Evolutionary conservation across 2,888 invertebrate genomes (phyloP), one percentile per base, ranked within the genome.

Genomic region (Orgyia antiqua): DNA sequence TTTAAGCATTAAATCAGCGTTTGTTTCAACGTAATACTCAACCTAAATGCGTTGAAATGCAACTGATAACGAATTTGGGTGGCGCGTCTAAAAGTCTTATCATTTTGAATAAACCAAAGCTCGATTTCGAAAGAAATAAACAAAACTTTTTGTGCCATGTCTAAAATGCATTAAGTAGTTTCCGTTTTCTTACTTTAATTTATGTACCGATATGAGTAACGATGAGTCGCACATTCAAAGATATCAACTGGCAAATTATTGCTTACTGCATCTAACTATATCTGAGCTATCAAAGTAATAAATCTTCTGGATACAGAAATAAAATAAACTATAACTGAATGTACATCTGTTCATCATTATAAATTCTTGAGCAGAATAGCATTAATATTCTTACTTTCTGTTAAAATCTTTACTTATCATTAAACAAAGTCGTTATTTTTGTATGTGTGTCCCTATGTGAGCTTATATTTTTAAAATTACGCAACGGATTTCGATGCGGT

Each of bases 1-100:
- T 68, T 73, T 68, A 61, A 72, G 77, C 64, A 70, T 70, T 72
- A 72, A 72, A 75, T 73, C 71, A 64, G 69, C 60, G 58, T 69
- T 68, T 66, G 66, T 71, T 70, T 68, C 53, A 70, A 72, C 64
- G 67, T 67, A 71, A 63, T 67, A 49, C 63, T 42, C 57, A 43
- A 54, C 57, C 69, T 75, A 73, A 78, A 80, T 79, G 78, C 67
- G 61, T 71, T 55, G 61, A 69, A 61, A 50, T 50, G 54, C 51
- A 55, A 59, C 50, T 72, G 80, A 82, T 83, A 83, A 79, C 62
- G 51, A 62, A 54, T 74, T 72, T 75, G 78, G 78, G 78, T 78
- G 79, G 79, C 68, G 55, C 54, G 68, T 59, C 59, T 69, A 65
- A 72, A 60, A 61, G 63, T 56, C 50, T 69, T 79, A 77, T 75